A percentile compares a stretch with the other conserved stretches of the same genome.
These are phyloP conservation scores for Botia kubotai DNA, from an alignment of 2,797 vertebrate species.

Conservation along the genomic window DNA sequence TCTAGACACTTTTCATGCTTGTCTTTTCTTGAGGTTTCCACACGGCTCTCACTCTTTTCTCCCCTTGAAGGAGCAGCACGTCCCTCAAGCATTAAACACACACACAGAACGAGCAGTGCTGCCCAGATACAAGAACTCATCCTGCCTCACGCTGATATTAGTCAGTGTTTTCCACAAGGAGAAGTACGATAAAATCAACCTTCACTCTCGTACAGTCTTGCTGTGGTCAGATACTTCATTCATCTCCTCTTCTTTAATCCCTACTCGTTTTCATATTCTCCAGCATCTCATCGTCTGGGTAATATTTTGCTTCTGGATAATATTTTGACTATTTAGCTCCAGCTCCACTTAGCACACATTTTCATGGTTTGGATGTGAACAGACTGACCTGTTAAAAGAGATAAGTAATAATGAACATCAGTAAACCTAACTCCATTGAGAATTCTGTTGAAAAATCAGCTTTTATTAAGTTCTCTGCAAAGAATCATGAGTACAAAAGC, in stretches of 20 bases:
- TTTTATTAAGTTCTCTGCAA: neutral
- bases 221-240: slow-evolving; percentile 28
- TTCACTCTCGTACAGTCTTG: slow-evolving; percentile 30
- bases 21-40: neutral
- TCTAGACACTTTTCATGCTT: slow-evolving; percentile 20
- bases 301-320: slow-evolving; percentile 1
- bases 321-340: neutral
- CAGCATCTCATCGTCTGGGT: slow-evolving; percentile 34
- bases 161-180: slow-evolving; percentile 40
- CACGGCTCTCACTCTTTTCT: slow-evolving; percentile 12
- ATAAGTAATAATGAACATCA: slow-evolving; percentile 41
- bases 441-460: slow-evolving; percentile 20
- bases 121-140: slow-evolving; percentile 39
- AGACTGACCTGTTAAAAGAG: slow-evolving; percentile 43
- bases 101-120: slow-evolving; percentile 48
- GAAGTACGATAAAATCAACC: slow-evolving; percentile 30
- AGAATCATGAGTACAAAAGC: slow-evolving; percentile 7
- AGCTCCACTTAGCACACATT: neutral
- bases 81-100: slow-evolving; percentile 36
- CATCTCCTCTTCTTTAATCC: slow-evolving; percentile 47
- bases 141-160: slow-evolving; percentile 48
- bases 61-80: neutral
- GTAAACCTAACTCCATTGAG: slow-evolving; percentile 21
- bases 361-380: slow-evolving; percentile 20
- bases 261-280: slow-evolving; percentile 44